Evolutionary conservation across 2,888 invertebrate genomes (phyloP), one percentile per base, ranked within the genome.

Genomic region (Scelioninae gen. 1): DNA sequence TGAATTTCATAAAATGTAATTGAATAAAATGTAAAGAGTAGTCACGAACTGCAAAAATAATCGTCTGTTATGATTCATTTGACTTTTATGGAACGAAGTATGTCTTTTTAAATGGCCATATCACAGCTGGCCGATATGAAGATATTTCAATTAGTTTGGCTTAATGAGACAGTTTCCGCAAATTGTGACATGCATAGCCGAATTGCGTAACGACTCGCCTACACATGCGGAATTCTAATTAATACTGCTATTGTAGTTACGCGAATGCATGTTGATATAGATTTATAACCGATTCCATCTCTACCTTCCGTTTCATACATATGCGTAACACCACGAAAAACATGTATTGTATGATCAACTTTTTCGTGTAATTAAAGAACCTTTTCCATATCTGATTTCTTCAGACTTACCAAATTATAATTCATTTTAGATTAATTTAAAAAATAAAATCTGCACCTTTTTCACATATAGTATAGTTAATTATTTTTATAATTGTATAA

Each of bases 181-280:
- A 78, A 75, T 78, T 82, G 78, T 74, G 78, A 82, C 68, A 65
- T 68, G 77, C 74, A 74, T 63, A 66, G 68, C 68, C 82, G 62
- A 84, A 82, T 84, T 79, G 79, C 82, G 79, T 82, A 84, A 79
- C 79, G 79, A 84, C 79, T 63, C 76, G 56, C 56, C 68, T 72
- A 72, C 80, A 77, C 62, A 76, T 68, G 68, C 63, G 65, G 82
- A 82, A 84, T 82, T 71, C 78, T 82, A 79, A 84, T 82, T 82
- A 82, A 84, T 77, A 79, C 68, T 32, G 58, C 53, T 65, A 78
- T 74, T 82, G 78, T 82, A 72, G 77, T 74, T 77, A 63, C 68
- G 72, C 51, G 77, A 51, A 75, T 78, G 74, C 68, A 82, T 47
- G 60, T 74, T 78, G 77, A 63, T 69, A 68, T 58, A 56, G 74